Conservation (phyloP, 2,888 invertebrate species). For the Erebia aethiops region DNA sequence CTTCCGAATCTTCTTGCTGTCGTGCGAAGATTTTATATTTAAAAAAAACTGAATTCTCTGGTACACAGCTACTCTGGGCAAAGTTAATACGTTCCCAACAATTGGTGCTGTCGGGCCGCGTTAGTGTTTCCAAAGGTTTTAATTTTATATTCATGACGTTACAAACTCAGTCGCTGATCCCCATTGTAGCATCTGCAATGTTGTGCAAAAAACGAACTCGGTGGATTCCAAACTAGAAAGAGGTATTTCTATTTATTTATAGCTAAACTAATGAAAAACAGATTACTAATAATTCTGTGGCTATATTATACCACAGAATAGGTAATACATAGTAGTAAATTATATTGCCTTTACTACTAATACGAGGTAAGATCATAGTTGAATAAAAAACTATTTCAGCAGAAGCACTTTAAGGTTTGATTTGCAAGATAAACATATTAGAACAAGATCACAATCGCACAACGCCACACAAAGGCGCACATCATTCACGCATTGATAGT, state of each 20-base stretch:
- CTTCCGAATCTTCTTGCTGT: too few species aligned
- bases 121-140: slow-evolving; percentile 72
- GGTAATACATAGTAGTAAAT: too few species aligned
- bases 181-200: slow-evolving; percentile 59
- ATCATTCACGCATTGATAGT: slow-evolving; percentile 47
- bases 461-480: slow-evolving; percentile 24
- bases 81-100: slow-evolving; percentile 61
- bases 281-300: too few species aligned
- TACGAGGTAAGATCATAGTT: too few species aligned
- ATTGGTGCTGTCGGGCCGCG: slow-evolving; percentile 68
- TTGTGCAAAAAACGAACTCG: slow-evolving; percentile 16
- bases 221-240: neutral
- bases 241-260: too few species aligned
- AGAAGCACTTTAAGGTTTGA: slow-evolving; percentile 30
- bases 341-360: too few species aligned
- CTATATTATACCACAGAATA: too few species aligned
- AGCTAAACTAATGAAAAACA: too few species aligned
- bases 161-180: slow-evolving; percentile 67
- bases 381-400: slow-evolving; percentile 6
- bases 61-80: slow-evolving; percentile 33
- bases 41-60: slow-evolving; percentile 13
- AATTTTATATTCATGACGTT: slow-evolving; percentile 81
- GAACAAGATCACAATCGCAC: slow-evolving; percentile 30
- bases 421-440: slow-evolving; percentile 34
- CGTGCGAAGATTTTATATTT: too few species aligned